These are phyloP conservation scores for Ichneumon xanthorius DNA, from an alignment of 2,888 invertebrate genomes.

Conservation along the genomic window DNA sequence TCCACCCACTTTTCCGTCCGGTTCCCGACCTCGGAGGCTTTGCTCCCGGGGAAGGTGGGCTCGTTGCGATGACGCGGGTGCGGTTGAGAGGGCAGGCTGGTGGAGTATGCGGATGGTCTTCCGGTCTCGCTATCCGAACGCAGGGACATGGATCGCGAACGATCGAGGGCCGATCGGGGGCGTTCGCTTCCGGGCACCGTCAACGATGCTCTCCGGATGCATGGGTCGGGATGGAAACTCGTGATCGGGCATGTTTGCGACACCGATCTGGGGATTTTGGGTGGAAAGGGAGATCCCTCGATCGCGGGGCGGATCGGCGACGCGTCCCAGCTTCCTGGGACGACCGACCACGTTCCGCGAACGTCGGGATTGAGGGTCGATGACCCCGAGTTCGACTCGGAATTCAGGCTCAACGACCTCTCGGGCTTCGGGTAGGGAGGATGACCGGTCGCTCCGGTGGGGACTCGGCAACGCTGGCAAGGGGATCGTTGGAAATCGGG, in stretches of 20 bases:
- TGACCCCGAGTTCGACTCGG: not conserved
- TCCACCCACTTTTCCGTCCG: not conserved
- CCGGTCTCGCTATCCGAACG: not conserved
- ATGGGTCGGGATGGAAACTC: not conserved
- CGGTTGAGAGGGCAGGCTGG: slow-evolving; percentile 30
- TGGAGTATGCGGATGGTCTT: slow-evolving; percentile 1
- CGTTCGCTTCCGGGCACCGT: not conserved
- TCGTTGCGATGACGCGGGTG: slow-evolving; percentile 2
- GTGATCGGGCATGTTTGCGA: not conserved
- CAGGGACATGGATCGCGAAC: slow-evolving; percentile 8
- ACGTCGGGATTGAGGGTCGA: not conserved
- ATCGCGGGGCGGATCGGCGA: not conserved
- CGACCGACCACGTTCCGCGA: not conserved
- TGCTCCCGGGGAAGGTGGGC: not conserved
- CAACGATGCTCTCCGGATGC: slow-evolving; percentile 11
- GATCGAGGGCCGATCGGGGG: not conserved
- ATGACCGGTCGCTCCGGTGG: not conserved
- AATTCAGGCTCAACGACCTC: not conserved
- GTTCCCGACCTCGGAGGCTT: not conserved
- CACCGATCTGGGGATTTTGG: not conserved
- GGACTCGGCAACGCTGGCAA: not conserved
- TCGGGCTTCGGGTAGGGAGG: not conserved
- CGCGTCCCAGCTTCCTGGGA: not conserved
- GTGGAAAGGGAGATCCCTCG: not conserved
- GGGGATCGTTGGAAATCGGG: not conserved